Conservation (phyloP, 1,140 invertebrate genomes). For the Aphelenchoides avenae region DNA sequence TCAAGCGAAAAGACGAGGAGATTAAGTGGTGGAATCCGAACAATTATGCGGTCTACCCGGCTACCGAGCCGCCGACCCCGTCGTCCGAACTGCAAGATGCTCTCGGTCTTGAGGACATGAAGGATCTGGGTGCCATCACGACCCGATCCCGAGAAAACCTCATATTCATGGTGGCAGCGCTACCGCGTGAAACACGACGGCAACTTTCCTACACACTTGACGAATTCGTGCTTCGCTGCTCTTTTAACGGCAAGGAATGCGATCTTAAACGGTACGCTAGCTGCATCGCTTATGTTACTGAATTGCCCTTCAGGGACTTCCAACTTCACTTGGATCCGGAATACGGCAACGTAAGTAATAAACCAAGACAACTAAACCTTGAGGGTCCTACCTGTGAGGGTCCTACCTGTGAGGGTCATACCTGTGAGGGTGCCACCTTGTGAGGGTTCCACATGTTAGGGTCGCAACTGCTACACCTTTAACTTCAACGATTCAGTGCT, state of each 20-base stretch:
- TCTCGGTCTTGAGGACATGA: conserved; percentile 55
- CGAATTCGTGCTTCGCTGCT: conserved; percentile 58
- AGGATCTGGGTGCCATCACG: conserved; percentile 56
- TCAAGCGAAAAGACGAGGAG: conserved; percentile 37
- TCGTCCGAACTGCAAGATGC: conserved; percentile 45
- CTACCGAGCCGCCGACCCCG: conserved; percentile 43
- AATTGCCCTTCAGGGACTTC: conserved; percentile 46
- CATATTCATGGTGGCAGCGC: conserved; percentile 57
- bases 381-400: too few relatives aligned
- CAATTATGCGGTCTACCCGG: conserved; percentile 55
- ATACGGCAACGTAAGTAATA: too few relatives aligned
- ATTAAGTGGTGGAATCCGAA: conserved; percentile 58
- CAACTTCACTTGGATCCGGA: conserved; percentile 53
- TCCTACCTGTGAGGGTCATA: too few relatives aligned
- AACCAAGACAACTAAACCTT: too few relatives aligned
- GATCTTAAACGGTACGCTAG: conserved; percentile 45
- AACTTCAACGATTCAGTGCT: too few relatives aligned
- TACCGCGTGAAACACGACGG: conserved; percentile 47
- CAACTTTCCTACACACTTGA: conserved; percentile 54
- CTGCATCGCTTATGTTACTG: too few relatives aligned
- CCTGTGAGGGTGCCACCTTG: too few relatives aligned
- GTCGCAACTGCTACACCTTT: too few relatives aligned
- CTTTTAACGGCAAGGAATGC: conserved; percentile 56
- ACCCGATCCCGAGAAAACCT: conserved; percentile 58
- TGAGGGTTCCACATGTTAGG: too few relatives aligned